phyloP scores from a whole-genome alignment of 2,113 vertebrate genomes.

The Pterocles orientalis region DNA sequence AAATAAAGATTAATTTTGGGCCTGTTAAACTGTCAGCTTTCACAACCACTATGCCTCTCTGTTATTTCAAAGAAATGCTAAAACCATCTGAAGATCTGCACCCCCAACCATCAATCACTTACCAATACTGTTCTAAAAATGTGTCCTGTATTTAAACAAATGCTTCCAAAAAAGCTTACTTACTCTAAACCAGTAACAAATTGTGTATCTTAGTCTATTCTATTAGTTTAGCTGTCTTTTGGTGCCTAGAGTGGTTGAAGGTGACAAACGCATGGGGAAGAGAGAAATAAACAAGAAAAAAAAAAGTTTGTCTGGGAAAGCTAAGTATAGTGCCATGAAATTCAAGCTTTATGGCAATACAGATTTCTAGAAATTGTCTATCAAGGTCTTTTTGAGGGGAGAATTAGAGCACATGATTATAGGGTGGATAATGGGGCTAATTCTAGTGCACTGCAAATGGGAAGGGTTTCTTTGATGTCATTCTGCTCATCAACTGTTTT shows the following conservation, averaged over 20 bases:
- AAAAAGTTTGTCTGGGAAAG: neutral
- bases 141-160: neutral
- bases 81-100: neutral
- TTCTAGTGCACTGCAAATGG: accelerated
- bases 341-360: neutral
- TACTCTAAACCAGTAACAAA: neutral
- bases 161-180: neutral
- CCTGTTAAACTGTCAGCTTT: neutral
- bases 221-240: neutral
- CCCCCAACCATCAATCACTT: neutral
- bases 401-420: accelerated
- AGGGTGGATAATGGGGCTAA: neutral
- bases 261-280: neutral
- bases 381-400: neutral
- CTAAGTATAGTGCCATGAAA: neutral
- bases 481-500: neutral
- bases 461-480: neutral
- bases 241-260: neutral
- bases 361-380: neutral
- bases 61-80: neutral
- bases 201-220: neutral
- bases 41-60: neutral
- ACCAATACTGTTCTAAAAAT: neutral
- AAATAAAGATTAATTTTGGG: neutral
- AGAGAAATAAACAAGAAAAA: neutral